These are phyloP conservation scores for Balearica regulorum DNA, from an alignment of 2,797 vertebrate genomes.

Conservation along the genomic window DNA sequence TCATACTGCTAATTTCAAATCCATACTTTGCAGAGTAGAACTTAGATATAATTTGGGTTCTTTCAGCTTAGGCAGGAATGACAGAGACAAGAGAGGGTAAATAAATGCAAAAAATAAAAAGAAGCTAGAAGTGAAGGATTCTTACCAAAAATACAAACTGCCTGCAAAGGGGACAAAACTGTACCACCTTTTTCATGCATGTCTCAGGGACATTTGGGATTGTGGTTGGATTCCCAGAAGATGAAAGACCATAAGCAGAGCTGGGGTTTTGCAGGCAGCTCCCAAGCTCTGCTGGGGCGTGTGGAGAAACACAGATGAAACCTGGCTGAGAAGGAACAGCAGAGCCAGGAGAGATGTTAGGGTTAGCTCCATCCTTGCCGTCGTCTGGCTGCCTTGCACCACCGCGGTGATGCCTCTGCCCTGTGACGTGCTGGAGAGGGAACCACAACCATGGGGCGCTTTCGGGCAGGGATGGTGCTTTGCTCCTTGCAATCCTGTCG, in stretches of 20 bases:
- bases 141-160: not conserved
- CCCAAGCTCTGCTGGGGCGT: not conserved
- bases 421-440: not conserved
- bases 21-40: constrained; percentile 40
- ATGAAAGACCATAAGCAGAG: not conserved
- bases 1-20: constrained; percentile 58
- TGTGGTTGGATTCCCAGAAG: not conserved
- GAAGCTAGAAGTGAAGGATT: not conserved
- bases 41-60: not conserved
- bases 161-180: not conserved
- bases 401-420: rapidly evolving
- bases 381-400: rapidly evolving
- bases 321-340: not conserved
- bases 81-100: not conserved
- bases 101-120: not conserved
- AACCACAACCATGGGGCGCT: rapidly evolving
- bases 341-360: not conserved
- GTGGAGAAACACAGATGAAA: not conserved
- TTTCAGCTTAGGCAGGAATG: not conserved
- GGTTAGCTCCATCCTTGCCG: not conserved
- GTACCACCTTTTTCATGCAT: not conserved
- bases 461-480: not conserved
- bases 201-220: not conserved
- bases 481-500: not conserved
- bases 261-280: not conserved